Base-by-base conservation (phyloP, 2,113 vertebrate genomes). In the Varanus salvator region DNA sequence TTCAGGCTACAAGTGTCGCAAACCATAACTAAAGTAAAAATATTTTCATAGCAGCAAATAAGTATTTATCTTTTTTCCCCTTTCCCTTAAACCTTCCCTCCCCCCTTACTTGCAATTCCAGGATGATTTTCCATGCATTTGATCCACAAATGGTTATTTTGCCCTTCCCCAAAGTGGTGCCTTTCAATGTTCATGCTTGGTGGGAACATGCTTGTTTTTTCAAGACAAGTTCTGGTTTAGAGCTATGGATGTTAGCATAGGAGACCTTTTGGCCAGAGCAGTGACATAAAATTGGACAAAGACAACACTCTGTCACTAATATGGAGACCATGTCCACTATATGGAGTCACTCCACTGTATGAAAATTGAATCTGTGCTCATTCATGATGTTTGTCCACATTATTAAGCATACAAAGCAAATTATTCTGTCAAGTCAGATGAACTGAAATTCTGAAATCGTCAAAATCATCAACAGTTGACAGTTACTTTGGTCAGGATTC, bases 1-100 rank as follows among this genome's bases (percentile, higher is more conserved):
- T 66, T 86, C 72, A 76, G 87, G 68, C 89, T 19, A 82, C 17
- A 84, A 85, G 66, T 88, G 85, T 92, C 90, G 90, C 88, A 92
- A 6, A 88, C 31, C 50, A 25, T 57, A 91, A 25, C 44, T 34
- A 92, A 85, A 85, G 68, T 12, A 8, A 17, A 44, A 27, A 64
- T 64, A 64, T 21, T 64, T 64, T 64, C 5, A 7, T 3, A 57
- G 0, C 4, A 11, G 1, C 2, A 14, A 66, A 84, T 66, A 84
- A 27, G 57, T 15, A 60, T 60, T 60, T 60, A 19, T 64, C 60
- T 9, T 60, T 84, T 12, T 44, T 44, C 38, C 38, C 38, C 38
- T 44, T 44, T 44, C 38, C 38, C 38, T 2, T 44, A 44, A 1
- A 44, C 38, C 38, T 44, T 50, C 66, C 38, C 15, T 71, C 11